Percentiles rank a stretch among this genome's conserved stretches.
phyloP scores from a whole-genome alignment of 1,140 invertebrate species.

The Bacillus rossius region DNA sequence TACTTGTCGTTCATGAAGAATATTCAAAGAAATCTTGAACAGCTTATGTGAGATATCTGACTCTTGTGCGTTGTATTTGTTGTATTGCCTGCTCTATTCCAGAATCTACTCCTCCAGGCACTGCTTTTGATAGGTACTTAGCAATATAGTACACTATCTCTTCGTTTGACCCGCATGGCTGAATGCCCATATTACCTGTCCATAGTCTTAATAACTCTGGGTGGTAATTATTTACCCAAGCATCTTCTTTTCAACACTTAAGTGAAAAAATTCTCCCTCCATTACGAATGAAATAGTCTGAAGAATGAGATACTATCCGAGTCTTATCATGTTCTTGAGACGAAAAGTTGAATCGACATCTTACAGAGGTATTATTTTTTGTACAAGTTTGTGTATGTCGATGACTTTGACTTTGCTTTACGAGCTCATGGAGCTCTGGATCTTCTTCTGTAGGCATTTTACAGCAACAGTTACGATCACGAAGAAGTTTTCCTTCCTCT shows the following conservation, averaged over 20 bases:
- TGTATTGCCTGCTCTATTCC: conserved; percentile 28
- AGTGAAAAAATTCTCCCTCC: conserved; percentile 20
- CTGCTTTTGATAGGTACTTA: conserved; percentile 39
- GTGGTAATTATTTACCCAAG: conserved; percentile 33
- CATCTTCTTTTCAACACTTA: conserved; percentile 9
- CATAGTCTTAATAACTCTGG: conserved; percentile 28
- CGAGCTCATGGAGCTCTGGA: conserved; percentile 21
- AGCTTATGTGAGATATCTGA: conserved; percentile 24
- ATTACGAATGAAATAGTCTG: conserved; percentile 23
- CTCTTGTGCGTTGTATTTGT: conserved; percentile 26
- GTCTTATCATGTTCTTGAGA: conserved; percentile 17
- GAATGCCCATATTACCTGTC: conserved; percentile 36
- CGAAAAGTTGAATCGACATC: conserved; percentile 22
- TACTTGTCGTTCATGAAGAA: conserved; percentile 26
- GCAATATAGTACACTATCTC: conserved; percentile 39
- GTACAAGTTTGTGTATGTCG: conserved; percentile 18
- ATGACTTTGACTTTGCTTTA: conserved; percentile 18
- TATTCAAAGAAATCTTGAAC: conserved; percentile 28
- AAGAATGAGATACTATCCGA: conserved; percentile 16
- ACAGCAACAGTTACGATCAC: conserved; percentile 20
- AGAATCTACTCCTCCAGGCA: conserved; percentile 29
- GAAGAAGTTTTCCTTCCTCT: conserved; percentile 27
- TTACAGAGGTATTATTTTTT: conserved; percentile 14
- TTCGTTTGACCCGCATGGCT: conserved; percentile 33
- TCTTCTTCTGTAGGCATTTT: conserved; percentile 14